Conservation (phyloP, 2,888 invertebrate species). For the Tetrapedia diversipes region DNA sequence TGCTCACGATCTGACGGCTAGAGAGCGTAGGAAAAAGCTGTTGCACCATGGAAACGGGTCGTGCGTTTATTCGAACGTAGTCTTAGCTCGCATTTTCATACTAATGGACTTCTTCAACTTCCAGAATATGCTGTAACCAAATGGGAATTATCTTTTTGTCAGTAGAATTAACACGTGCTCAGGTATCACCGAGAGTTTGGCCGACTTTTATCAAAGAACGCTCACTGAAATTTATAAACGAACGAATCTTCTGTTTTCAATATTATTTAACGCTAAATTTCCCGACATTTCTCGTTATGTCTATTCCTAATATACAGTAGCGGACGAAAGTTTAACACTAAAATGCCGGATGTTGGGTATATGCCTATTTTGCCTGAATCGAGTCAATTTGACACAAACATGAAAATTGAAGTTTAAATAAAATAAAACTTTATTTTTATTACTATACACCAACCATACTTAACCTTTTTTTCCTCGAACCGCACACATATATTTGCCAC, state of each 20-base stretch:
- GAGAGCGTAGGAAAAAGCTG: conserved; percentile 28
- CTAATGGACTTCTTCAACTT: conserved; percentile 79
- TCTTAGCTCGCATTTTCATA: conserved; percentile 77
- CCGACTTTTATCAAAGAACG: not conserved
- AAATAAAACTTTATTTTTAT: too few species aligned
- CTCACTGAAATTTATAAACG: not conserved
- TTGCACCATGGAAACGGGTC: conserved; percentile 48
- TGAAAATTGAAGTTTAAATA: too few species aligned
- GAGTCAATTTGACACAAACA: too few species aligned
- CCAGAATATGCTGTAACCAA: conserved; percentile 27
- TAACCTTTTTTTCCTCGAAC: too few species aligned
- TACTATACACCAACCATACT: too few species aligned
- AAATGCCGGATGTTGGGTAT: too few species aligned
- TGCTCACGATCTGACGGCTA: conserved; percentile 49
- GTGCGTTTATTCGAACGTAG: conserved; percentile 77
- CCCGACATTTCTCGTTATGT: too few species aligned
- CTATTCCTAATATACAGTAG: too few species aligned
- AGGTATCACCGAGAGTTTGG: conserved; percentile 11
- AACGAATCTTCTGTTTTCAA: not conserved
- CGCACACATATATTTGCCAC: too few species aligned
- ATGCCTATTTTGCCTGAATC: too few species aligned
- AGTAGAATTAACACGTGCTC: conserved; percentile 22
- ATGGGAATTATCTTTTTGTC: conserved; percentile 33
- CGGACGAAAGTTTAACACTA: too few species aligned
- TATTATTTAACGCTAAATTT: too few species aligned